Evolutionary conservation across 92 coral and sea anemone species (phyloP).

Genomic region (Isaurus tuberculatus): DNA sequence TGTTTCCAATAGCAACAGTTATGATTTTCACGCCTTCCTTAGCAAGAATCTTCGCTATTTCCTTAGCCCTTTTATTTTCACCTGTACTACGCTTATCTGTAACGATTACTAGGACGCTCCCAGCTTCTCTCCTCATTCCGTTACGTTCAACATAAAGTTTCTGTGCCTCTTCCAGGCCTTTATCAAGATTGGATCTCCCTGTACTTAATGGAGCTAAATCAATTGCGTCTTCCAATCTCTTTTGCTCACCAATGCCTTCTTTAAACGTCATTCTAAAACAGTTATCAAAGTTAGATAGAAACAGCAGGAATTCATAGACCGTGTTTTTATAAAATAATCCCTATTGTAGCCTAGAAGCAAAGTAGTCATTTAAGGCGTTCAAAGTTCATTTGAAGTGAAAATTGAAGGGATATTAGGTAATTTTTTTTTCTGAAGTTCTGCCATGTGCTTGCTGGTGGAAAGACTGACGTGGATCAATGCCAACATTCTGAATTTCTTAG

Average conservation of each 20-base stretch:
- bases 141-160: constrained; percentile 16
- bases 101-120: constrained; percentile 14
- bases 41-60: constrained; percentile 24
- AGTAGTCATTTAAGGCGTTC: too few species aligned
- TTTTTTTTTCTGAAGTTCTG: too few species aligned
- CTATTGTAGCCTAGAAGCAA: neutral
- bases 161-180: constrained; percentile 44
- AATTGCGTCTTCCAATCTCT: constrained; percentile 45
- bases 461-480: too few species aligned
- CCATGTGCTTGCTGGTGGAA: too few species aligned
- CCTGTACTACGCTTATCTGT: constrained; percentile 39
- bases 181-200: constrained; percentile 49
- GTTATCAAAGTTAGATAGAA: neutral
- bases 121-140: constrained; percentile 7
- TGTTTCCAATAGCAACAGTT: constrained; percentile 49
- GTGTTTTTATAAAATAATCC: neutral
- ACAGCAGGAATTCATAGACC: neutral
- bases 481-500: too few species aligned
- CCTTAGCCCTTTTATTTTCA: neutral
- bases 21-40: constrained; percentile 38
- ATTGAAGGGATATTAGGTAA: too few species aligned
- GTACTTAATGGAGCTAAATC: constrained; percentile 40
- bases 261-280: constrained; percentile 26
- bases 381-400: too few species aligned
- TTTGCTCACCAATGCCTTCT: constrained; percentile 44